phyloP scores from a whole-genome alignment of 2,113 vertebrate species.

The Halcyon malimbica region DNA sequence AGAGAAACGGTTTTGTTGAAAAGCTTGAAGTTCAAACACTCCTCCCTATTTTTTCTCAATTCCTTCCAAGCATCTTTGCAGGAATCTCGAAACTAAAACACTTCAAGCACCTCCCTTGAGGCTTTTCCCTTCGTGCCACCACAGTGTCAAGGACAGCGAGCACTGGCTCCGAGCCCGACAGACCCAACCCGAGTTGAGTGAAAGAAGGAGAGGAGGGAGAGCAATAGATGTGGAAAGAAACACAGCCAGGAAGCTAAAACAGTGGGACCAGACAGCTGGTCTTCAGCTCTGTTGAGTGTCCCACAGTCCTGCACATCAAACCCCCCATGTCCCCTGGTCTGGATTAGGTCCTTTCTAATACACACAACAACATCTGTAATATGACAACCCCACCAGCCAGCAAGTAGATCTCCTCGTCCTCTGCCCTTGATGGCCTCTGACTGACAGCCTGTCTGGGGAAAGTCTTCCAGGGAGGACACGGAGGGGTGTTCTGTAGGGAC shows the following conservation, averaged over 20 bases:
- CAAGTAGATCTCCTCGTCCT: neutral
- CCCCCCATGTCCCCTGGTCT: neutral
- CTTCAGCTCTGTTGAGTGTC: neutral
- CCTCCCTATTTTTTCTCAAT: neutral
- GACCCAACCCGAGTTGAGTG: neutral
- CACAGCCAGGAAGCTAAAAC: neutral
- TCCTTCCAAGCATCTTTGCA: neutral
- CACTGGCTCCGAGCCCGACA: neutral
- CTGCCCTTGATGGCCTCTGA: neutral
- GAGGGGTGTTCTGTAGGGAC: neutral
- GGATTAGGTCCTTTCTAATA: neutral
- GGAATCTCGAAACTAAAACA: neutral
- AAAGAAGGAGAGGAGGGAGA: neutral
- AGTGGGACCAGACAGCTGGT: neutral
- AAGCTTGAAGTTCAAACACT: neutral
- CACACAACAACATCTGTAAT: accelerated
- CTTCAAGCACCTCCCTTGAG: neutral
- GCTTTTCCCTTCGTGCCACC: neutral
- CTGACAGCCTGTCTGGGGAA: too few species aligned
- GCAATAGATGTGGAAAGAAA: neutral
- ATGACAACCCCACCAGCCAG: neutral
- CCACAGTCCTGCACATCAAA: neutral
- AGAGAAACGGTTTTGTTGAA: neutral
- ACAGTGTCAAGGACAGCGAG: neutral
- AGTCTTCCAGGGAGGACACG: neutral